A percentile compares a stretch with the other conserved stretches of the same genome.
These are phyloP conservation scores for Zalophus californianus DNA, from an alignment of 2,797 vertebrate species.

Conservation along the genomic window DNA sequence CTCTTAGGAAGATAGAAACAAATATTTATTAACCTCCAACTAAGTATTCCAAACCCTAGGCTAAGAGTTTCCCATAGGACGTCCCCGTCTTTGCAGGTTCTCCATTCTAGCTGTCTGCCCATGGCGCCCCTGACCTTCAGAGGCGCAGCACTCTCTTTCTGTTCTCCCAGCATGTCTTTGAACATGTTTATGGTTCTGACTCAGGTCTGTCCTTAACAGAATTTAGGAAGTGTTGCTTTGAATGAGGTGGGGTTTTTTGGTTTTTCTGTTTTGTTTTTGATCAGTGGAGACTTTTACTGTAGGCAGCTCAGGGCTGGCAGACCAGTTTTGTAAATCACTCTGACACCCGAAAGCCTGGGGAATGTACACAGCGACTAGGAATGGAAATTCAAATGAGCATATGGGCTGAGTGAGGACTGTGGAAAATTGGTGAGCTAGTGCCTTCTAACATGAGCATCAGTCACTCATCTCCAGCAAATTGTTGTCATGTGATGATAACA, in stretches of 20 bases:
- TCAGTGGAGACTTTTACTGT: conserved; percentile 28
- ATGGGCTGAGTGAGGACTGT: not conserved
- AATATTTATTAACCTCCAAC: conserved; percentile 79
- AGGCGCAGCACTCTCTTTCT: not conserved
- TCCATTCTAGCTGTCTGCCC: not conserved
- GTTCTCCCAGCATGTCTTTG: not conserved
- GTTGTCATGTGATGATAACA: not conserved
- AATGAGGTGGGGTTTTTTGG: not conserved
- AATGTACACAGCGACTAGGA: not conserved
- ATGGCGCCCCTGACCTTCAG: not conserved
- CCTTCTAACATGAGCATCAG: not conserved
- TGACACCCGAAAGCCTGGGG: conserved; percentile 37
- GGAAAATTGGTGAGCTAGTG: not conserved
- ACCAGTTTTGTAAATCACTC: conserved; percentile 20
- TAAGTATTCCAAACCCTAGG: conserved; percentile 62
- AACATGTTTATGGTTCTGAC: not conserved
- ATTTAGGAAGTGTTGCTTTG: conserved; percentile 39
- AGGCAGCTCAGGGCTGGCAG: not conserved
- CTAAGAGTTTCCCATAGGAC: conserved; percentile 24
- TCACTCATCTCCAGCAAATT: not conserved
- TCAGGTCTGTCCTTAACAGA: conserved; percentile 18
- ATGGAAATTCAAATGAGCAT: not conserved
- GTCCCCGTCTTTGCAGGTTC: conserved; percentile 14
- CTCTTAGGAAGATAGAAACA: conserved; percentile 70
- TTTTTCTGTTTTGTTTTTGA: conserved; percentile 19